Percentiles rank a stretch among this genome's conserved stretches.
phyloP scores from a whole-genome alignment of 2,888 invertebrate genomes.

The Pardosa pseudoannulata region DNA sequence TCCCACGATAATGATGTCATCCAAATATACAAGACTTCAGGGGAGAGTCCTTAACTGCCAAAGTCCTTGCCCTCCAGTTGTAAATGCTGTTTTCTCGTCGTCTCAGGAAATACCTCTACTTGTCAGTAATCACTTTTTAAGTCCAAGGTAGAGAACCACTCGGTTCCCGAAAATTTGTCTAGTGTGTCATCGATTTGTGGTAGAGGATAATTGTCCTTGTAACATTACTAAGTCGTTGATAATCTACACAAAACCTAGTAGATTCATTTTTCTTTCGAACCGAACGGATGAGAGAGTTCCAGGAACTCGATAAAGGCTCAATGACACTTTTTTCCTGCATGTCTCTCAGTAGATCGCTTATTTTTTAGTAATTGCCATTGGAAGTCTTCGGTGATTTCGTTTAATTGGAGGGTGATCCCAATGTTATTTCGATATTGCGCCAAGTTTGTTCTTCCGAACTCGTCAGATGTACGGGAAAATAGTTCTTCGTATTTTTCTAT shows the following conservation, averaged over 20 bases:
- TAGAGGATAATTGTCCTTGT: background rate
- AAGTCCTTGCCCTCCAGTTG: background rate
- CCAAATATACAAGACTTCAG: background rate
- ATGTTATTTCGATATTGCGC: background rate
- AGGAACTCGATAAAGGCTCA: background rate
- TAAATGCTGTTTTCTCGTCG: background rate
- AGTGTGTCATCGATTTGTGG: background rate
- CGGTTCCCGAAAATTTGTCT: background rate
- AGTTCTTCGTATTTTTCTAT: background rate
- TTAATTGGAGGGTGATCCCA: background rate
- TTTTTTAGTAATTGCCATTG: background rate
- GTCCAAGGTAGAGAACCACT: background rate
- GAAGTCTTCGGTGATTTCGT: background rate
- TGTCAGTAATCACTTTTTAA: background rate
- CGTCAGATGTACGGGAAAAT: background rate
- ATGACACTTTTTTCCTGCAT: background rate
- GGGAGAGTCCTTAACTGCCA: background rate
- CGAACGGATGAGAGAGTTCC: background rate
- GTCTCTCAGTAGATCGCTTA: background rate
- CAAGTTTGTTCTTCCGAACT: background rate
- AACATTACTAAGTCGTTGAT: background rate
- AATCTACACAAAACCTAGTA: background rate
- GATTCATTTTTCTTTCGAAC: background rate
- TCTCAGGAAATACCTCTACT: background rate
- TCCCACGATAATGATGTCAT: slow-evolving; percentile 14